Base-by-base conservation (phyloP, 2,113 vertebrate species). In the Centrocercus urophasianus region DNA sequence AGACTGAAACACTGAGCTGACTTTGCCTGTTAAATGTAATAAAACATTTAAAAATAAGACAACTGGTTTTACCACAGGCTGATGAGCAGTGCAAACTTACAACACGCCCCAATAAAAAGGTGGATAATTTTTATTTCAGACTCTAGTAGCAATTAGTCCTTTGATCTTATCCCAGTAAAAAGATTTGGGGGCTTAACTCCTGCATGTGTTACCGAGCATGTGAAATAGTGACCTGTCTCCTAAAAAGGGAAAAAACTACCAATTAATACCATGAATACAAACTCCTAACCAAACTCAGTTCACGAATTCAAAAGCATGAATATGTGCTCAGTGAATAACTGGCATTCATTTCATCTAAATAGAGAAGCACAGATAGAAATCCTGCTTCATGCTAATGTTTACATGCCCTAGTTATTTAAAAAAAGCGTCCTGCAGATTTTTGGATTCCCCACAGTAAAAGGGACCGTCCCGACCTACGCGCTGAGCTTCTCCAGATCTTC, bases 371-470 rank as follows among this genome's bases (percentile, higher is more conserved):
- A 94, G 94, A 93, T 22, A 95, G 95, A 95, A 96, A 89, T 80
- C 75, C 75, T 91, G 78, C 43, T 91, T 94, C 1, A 1, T 93
- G 79, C 50, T 71, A 16, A 79, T 96, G 83, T 96, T 97, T 96
- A 96, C 91, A 87, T 96, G 96, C 89, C 95, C 95, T 96, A 95
- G 69, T 95, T 96, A 91, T 93, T 96, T 77, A 92, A 83, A 91
- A 86, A 94, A 86, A 88, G 67, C 8, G 17, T 93, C 78, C 59
- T 88, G 94, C 72, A 92, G 88, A 80, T 95, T 94, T 96, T 50
- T 95, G 89, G 89, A 93, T 96, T 92, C 76, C 27, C 60, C 75
- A 59, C 78, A 84, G 78, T 78, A 94, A 88, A 93, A 89, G 90
- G 93, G 56, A 86, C 80, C 38, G 12, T 89, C 84, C 72, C 24